Evolutionary conservation across 2,797 vertebrate species (phyloP).

Genomic region (Enteromius unitaeniatus): DNA sequence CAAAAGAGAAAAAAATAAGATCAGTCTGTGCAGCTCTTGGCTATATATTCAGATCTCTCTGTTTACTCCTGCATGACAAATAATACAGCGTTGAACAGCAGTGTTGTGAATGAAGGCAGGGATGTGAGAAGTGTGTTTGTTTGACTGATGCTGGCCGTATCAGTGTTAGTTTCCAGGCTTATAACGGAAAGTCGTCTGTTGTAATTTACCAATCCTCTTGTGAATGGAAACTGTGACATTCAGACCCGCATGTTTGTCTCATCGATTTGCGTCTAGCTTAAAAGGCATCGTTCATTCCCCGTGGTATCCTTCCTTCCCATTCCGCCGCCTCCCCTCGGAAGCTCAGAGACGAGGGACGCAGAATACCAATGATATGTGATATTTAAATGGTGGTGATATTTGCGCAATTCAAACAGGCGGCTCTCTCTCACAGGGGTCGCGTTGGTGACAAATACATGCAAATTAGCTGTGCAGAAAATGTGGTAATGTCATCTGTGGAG

Average conservation of each 20-base stretch:
- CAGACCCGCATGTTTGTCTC: conserved; percentile 76
- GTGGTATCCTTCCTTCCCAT: conserved; percentile 38
- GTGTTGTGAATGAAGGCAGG: neutral
- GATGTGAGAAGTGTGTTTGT: neutral
- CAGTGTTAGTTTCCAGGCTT: neutral
- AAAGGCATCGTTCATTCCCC: conserved; percentile 63
- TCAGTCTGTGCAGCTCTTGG: neutral
- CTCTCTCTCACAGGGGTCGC: conserved; percentile 62
- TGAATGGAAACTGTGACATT: conserved; percentile 80
- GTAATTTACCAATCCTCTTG: conserved; percentile 60
- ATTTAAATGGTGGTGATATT: conserved; percentile 82
- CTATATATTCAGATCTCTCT: neutral
- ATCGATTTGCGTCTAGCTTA: conserved; percentile 77
- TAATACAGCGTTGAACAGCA: neutral
- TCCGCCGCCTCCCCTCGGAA: conserved; percentile 30
- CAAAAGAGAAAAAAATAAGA: neutral
- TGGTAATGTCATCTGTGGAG: conserved; percentile 20
- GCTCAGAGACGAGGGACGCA: conserved; percentile 49
- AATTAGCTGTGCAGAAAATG: conserved; percentile 43
- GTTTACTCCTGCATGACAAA: neutral
- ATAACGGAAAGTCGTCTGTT: conserved; percentile 72
- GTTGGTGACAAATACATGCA: conserved; percentile 58
- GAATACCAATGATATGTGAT: conserved; percentile 80
- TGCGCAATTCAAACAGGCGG: conserved; percentile 74
- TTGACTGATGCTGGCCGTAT: neutral